These are phyloP conservation scores for Kobus ellipsiprymnus DNA, from an alignment of 2,113 vertebrate species.

Conservation along the genomic window DNA sequence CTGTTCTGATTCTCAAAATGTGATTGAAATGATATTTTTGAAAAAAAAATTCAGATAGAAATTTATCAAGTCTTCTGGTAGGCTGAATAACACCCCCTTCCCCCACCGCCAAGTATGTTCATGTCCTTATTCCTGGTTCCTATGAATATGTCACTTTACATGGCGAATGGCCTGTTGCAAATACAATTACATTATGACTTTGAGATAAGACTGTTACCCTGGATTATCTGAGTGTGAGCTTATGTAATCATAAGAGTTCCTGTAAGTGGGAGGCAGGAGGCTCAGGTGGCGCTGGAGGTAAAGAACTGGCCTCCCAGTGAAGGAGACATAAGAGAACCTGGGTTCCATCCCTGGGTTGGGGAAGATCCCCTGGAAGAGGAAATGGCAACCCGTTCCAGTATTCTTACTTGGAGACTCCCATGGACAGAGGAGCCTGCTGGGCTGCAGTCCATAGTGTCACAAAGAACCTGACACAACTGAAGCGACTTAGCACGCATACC, in stretches of 20 bases:
- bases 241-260: neutral
- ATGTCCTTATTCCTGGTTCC: neutral
- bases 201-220: neutral
- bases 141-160: neutral
- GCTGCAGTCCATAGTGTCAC: neutral
- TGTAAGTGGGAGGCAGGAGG: neutral
- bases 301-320: neutral
- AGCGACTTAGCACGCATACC: neutral
- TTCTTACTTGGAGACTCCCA: neutral
- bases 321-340: neutral
- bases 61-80: neutral
- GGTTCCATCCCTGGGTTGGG: neutral
- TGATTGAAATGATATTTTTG: neutral
- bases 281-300: neutral
- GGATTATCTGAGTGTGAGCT: neutral
- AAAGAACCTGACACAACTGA: neutral
- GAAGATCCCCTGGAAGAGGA: neutral
- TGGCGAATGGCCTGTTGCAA: neutral
- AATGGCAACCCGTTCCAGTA: neutral
- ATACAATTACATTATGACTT: no score
- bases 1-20: neutral
- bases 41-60: neutral
- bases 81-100: neutral
- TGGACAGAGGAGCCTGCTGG: neutral
- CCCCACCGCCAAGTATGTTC: rapidly evolving